A percentile compares a stretch with the other conserved stretches of the same genome.
Conservation (phyloP, 2,888 invertebrate species). For the Mythimna impura region DNA sequence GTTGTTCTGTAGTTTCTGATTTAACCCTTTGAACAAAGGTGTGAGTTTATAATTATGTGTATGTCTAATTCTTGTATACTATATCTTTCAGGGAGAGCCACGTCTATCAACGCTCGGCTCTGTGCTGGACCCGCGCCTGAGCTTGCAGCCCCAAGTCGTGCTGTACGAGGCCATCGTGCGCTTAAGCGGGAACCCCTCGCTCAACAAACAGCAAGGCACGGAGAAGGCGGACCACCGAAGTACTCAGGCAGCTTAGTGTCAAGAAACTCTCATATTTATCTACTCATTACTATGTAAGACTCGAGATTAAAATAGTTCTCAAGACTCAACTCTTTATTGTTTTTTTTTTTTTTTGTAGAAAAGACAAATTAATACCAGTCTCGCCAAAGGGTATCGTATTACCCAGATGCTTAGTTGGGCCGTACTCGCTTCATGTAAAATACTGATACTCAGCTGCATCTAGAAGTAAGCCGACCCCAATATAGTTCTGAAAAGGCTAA, state of each 20-base stretch:
- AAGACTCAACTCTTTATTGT: neutral
- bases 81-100: constrained; percentile 54
- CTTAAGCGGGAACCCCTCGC: constrained; percentile 55
- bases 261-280: constrained; percentile 3
- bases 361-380: too few relatives aligned
- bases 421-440: too few relatives aligned
- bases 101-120: constrained; percentile 61
- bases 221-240: constrained; percentile 22
- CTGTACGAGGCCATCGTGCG: constrained; percentile 71
- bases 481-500: neutral
- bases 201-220: constrained; percentile 2
- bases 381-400: too few relatives aligned
- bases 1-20: too few relatives aligned
- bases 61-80: neutral
- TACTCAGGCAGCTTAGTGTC: neutral
- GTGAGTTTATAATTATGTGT: too few relatives aligned
- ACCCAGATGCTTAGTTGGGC: too few relatives aligned
- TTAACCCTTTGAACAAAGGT: too few relatives aligned
- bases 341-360: too few relatives aligned
- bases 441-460: too few relatives aligned
- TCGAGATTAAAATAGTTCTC: constrained; percentile 10
- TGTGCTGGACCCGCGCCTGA: constrained; percentile 61
- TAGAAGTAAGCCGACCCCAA: neutral
- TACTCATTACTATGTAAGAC: constrained; percentile 16
- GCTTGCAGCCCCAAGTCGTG: constrained; percentile 73